A percentile compares a stretch with the other conserved stretches of the same genome.
These are phyloP conservation scores for Tipula vernalis DNA, from an alignment of 2,888 invertebrate species.

Conservation along the genomic window DNA sequence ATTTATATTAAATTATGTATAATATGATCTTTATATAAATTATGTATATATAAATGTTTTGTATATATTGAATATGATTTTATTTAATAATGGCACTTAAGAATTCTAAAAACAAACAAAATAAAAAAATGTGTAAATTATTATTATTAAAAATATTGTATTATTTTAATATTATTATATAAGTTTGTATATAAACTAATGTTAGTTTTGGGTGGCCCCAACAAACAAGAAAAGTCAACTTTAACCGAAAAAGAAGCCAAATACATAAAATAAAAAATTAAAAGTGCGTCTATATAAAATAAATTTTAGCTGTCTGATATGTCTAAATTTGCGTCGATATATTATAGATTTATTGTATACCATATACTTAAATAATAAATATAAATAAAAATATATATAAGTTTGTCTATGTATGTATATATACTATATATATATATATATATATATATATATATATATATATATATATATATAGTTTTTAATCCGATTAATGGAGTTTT, in stretches of 20 bases:
- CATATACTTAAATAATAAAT: not conserved
- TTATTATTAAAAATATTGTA: not conserved
- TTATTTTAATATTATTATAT: not conserved
- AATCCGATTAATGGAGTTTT: not conserved
- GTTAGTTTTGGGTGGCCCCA: not conserved
- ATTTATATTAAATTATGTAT: too few relatives aligned
- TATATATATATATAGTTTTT: not conserved
- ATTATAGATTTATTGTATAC: not conserved
- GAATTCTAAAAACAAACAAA: not conserved
- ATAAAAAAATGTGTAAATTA: not conserved
- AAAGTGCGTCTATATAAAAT: not conserved
- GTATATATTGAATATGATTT: not conserved
- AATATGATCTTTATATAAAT: not conserved
- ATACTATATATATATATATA: too few relatives aligned
- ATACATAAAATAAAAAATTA: not conserved
- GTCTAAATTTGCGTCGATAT: not conserved
- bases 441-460: too few relatives aligned
- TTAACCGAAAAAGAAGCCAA: not conserved
- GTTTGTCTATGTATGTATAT: not conserved
- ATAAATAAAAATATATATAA: not conserved
- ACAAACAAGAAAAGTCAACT: not conserved
- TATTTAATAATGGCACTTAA: not conserved
- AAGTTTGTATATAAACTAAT: not conserved
- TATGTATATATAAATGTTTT: not conserved
- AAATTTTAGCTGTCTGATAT: not conserved